Evolutionary conservation across 2,113 vertebrate species (phyloP).

Genomic region (Numida meleagris): DNA sequence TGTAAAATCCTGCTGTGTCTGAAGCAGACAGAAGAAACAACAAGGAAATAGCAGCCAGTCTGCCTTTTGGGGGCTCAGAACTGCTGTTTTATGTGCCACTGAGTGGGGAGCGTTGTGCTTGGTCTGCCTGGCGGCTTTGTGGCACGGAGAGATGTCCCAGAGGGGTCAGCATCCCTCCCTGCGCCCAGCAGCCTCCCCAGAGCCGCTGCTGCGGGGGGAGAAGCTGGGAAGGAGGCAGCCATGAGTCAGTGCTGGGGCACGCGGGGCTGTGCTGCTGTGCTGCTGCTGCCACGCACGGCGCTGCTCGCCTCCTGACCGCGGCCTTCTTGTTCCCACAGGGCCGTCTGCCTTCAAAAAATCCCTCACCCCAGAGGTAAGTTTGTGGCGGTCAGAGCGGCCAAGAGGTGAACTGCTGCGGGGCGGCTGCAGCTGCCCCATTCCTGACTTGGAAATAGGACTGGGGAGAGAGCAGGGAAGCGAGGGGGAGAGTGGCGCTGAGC

Average conservation of each 20-base stretch:
- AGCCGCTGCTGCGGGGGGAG: not conserved
- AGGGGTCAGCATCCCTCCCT: not conserved
- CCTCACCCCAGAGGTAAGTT: conserved; percentile 72
- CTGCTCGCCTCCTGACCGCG: not conserved
- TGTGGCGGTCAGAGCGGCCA: not conserved
- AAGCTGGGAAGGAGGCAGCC: not conserved
- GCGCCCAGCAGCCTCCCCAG: not conserved
- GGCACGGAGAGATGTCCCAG: not conserved
- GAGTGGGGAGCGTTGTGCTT: fast-evolving
- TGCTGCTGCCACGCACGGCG: too few species aligned
- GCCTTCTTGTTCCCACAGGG: conserved; percentile 38
- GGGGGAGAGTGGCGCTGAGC: not conserved
- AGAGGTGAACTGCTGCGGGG: not conserved
- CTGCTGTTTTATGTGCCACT: fast-evolving
- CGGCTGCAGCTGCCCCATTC: not conserved
- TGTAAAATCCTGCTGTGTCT: not conserved
- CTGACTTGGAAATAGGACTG: not conserved
- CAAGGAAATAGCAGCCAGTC: fast-evolving
- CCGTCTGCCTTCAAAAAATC: conserved; percentile 67
- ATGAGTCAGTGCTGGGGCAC: not conserved
- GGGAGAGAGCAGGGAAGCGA: too few species aligned
- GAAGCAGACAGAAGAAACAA: not conserved
- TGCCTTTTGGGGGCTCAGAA: not conserved
- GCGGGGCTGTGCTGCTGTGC: too few species aligned
- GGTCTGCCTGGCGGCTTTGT: not conserved